Conservation (phyloP, 2,888 invertebrate species). For the Andrena trimmerana region DNA sequence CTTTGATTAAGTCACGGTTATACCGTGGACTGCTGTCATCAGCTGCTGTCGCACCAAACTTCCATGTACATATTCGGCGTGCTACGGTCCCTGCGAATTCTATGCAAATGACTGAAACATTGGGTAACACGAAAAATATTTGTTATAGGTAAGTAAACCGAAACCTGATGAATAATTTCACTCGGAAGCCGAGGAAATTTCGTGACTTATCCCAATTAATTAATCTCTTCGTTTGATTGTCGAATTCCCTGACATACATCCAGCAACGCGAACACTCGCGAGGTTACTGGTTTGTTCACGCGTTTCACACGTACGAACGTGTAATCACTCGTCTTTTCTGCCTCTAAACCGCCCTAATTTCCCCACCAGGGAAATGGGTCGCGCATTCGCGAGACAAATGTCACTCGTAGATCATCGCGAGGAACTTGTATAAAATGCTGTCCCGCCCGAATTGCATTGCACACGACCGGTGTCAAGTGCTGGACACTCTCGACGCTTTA, state of each 20-base stretch:
- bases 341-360: constrained; percentile 42
- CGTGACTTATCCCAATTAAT: no score
- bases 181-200: no score
- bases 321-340: constrained; percentile 31
- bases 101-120: neutral
- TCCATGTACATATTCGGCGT: neutral
- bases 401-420: constrained; percentile 37
- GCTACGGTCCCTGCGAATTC: neutral
- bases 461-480: neutral
- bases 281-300: neutral
- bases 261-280: constrained; percentile 8
- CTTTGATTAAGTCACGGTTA: constrained; percentile 24
- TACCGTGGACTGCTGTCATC: constrained; percentile 1
- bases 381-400: constrained; percentile 20
- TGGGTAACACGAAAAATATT: neutral
- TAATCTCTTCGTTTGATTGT: no score
- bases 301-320: neutral
- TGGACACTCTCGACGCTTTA: neutral
- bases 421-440: constrained; percentile 32
- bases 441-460: neutral
- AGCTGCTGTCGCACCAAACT: constrained; percentile 4
- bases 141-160: no score
- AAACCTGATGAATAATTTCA: no score
- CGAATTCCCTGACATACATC: neutral
- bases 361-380: constrained; percentile 11